Evolutionary conservation across 2,113 vertebrate species (phyloP).

Genomic region (Copsychus sechellarum): DNA sequence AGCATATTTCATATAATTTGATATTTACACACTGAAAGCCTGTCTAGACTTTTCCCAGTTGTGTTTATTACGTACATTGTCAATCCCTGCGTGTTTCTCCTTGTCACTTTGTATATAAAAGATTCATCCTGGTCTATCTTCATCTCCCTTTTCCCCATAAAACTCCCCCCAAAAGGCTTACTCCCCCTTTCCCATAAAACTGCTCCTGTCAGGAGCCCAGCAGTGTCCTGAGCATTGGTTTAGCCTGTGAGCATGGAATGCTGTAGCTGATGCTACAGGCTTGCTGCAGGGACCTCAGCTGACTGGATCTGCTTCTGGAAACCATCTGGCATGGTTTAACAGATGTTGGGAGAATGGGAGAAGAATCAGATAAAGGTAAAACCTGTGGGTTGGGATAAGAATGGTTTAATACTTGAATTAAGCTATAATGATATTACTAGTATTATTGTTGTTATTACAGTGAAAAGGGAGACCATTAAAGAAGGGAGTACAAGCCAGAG

Average conservation of each 20-base stretch:
- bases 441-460: not conserved
- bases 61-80: not conserved
- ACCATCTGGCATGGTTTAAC: not conserved
- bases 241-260: accelerated
- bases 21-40: not conserved
- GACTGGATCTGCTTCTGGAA: not conserved
- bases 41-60: constrained; percentile 2
- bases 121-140: not conserved
- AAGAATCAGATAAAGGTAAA: not conserved
- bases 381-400: not conserved
- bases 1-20: not conserved
- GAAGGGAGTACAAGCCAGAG: not conserved
- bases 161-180: not conserved
- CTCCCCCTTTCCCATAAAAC: not conserved
- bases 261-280: not conserved
- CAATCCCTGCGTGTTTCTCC: not conserved
- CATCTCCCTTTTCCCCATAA: not conserved
- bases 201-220: not conserved
- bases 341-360: not conserved
- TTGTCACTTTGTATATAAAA: not conserved
- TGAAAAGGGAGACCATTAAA: not conserved
- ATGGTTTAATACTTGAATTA: not conserved
- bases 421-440: not conserved
- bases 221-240: not conserved
- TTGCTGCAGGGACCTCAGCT: not conserved